These are phyloP conservation scores for Cerastis leucographa DNA, from an alignment of 2,888 invertebrate species.

Conservation along the genomic window DNA sequence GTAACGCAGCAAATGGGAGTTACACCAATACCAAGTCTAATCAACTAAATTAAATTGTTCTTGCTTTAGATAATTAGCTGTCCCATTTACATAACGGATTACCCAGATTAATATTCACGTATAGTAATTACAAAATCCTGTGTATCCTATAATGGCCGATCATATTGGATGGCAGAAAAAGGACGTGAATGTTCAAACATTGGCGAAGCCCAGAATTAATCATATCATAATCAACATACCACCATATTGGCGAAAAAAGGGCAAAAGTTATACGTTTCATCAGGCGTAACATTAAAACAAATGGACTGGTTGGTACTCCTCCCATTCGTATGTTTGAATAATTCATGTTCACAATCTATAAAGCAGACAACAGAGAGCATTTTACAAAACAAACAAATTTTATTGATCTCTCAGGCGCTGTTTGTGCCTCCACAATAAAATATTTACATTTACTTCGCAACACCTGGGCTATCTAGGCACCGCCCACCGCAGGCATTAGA, in stretches of 20 bases:
- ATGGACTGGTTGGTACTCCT: constrained; percentile 83
- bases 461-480: constrained; percentile 84
- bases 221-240: constrained; percentile 48
- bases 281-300: constrained; percentile 87
- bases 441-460: constrained; percentile 90
- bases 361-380: constrained; percentile 87
- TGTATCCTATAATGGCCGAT: constrained; percentile 44
- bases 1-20: background rate
- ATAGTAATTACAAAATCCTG: constrained; percentile 38
- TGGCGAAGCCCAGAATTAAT: constrained; percentile 44
- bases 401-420: constrained; percentile 90
- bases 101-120: constrained; percentile 39
- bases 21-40: constrained; percentile 12
- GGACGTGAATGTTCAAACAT: constrained; percentile 23
- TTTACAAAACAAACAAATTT: constrained; percentile 91
- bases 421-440: constrained; percentile 89
- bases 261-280: constrained; percentile 81
- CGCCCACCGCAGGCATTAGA: constrained; percentile 85
- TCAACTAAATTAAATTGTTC: constrained; percentile 12
- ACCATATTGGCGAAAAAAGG: constrained; percentile 42
- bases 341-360: constrained; percentile 90
- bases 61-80: constrained; percentile 28
- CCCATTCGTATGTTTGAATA: constrained; percentile 86
- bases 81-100: constrained; percentile 33
- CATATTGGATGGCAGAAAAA: constrained; percentile 33